Base-by-base conservation (phyloP, 92 coral and sea anemone genomes). In the Phenganax stokvisi region DNA sequence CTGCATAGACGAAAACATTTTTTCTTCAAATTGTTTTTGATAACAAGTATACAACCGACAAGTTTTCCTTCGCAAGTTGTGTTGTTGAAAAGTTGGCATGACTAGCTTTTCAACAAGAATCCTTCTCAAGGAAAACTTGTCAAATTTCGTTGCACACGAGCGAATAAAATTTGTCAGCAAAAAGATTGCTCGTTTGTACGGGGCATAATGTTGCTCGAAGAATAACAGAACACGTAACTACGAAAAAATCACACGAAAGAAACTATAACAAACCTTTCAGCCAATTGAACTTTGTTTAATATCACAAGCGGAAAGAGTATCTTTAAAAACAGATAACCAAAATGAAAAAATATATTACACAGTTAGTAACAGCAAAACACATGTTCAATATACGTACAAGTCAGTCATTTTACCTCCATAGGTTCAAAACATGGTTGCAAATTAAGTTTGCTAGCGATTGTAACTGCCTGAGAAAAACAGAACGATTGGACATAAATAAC, bases 341-440 rank as follows among this genome's bases (percentile, higher is more conserved):
- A 12, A 9, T 20, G n/a, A 15, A 55, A 20, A 58, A 4, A 3
- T 55, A 12, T 28, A 56, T 56, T 12, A 57, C 72, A 31, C 29
- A 64, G 11, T n/a, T 27, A 31, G 13, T 11, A 8, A 0, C 8
- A 61, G 7, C 10, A 20, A 8, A 57, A 52, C 5, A 6, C 77
- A 71, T 3, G 29, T 6, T 9, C 13, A 58, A 29, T 0, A n/a
- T 57, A 59, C 7, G 10, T 53, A 10, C 6, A 9, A 7, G 8
- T 58, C 12, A 53, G 0, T 30, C 12, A 6, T 20, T 79, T 67
- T 53, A 93, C 98, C 93, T 94, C 98, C 72, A 85, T 85, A 27
- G 90, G 94, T 64, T 94, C 92, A 92, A 94, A 94, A 31, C 86
- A 88, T 51, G 89, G 89, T 58, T 94, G 98, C 44, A 94, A 91